Conservation (phyloP, 2,113 vertebrate genomes). For the Malurus cyaneus region DNA sequence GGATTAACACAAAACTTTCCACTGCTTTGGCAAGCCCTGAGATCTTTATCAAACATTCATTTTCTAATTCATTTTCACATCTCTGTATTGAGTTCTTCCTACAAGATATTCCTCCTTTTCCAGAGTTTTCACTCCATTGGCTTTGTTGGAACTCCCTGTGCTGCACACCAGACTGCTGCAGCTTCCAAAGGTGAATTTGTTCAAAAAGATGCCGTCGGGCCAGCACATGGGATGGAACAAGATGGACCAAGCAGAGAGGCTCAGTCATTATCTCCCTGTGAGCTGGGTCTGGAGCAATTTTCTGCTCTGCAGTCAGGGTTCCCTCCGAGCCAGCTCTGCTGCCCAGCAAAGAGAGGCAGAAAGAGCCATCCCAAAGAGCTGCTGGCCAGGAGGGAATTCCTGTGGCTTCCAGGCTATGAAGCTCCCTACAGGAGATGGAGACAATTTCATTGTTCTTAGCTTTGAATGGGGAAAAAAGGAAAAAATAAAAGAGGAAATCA, state of each 20-base stretch:
- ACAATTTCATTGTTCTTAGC: background rate
- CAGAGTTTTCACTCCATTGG: background rate
- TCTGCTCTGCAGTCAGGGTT: background rate
- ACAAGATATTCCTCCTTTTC: background rate
- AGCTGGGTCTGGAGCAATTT: background rate
- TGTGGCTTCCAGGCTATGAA: background rate
- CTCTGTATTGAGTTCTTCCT: background rate
- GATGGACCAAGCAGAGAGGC: background rate
- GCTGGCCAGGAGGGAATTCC: background rate
- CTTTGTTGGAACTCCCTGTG: background rate
- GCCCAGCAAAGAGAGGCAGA: background rate
- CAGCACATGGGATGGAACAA: background rate
- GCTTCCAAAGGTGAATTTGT: background rate
- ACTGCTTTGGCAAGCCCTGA: background rate
- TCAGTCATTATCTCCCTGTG: background rate
- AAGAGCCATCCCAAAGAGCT: background rate
- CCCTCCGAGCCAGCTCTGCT: background rate
- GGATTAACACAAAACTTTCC: background rate
- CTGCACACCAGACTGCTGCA: background rate
- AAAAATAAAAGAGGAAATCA: background rate
- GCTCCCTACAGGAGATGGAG: constrained; percentile 10
- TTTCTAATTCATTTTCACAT: background rate
- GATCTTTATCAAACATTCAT: background rate
- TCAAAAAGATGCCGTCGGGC: background rate
- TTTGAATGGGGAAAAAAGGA: background rate